phyloP scores from a whole-genome alignment of 2,888 invertebrate genomes.

The Ecliptopera silaceata region DNA sequence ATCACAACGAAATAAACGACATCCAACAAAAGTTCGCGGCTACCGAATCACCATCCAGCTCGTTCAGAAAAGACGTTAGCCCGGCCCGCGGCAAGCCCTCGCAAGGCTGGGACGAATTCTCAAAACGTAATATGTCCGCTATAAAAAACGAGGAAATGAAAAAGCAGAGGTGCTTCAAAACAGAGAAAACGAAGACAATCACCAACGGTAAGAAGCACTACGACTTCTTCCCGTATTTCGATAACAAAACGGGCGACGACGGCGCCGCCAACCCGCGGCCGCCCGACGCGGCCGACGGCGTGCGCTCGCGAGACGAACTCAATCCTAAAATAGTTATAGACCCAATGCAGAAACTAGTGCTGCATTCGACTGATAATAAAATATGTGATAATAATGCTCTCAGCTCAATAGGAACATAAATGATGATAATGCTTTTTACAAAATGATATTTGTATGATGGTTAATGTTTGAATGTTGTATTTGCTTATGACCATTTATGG shows the following conservation, averaged over 20 bases:
- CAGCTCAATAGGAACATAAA: slow-evolving; percentile 70
- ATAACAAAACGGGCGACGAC: slow-evolving; percentile 65
- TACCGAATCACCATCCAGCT: slow-evolving; percentile 72
- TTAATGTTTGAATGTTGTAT: slow-evolving; percentile 51
- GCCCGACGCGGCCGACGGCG: slow-evolving; percentile 25
- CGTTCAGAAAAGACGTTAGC: slow-evolving; percentile 71
- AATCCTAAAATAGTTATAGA: slow-evolving; percentile 78
- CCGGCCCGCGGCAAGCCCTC: slow-evolving; percentile 61
- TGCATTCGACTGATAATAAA: slow-evolving; percentile 81
- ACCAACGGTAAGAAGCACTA: slow-evolving; percentile 72
- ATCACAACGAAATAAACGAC: slow-evolving; percentile 77
- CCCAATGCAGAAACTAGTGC: slow-evolving; percentile 79
- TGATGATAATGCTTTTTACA: slow-evolving; percentile 59
- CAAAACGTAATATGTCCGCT: slow-evolving; percentile 68
- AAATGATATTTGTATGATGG: slow-evolving; percentile 61
- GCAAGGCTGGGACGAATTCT: slow-evolving; percentile 73
- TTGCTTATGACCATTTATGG: slow-evolving; percentile 52
- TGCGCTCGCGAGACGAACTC: slow-evolving; percentile 54
- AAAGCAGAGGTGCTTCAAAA: slow-evolving; percentile 56
- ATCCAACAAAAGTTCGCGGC: slow-evolving; percentile 72
- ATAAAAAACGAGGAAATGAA: slow-evolving; percentile 64
- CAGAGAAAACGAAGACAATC: slow-evolving; percentile 56
- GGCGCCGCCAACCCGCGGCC: slow-evolving; percentile 35
- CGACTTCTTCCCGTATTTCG: slow-evolving; percentile 76
- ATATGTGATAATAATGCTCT: slow-evolving; percentile 80